Base-by-base conservation (phyloP, 2,797 vertebrate genomes). In the Emydoidea blandingii region DNA sequence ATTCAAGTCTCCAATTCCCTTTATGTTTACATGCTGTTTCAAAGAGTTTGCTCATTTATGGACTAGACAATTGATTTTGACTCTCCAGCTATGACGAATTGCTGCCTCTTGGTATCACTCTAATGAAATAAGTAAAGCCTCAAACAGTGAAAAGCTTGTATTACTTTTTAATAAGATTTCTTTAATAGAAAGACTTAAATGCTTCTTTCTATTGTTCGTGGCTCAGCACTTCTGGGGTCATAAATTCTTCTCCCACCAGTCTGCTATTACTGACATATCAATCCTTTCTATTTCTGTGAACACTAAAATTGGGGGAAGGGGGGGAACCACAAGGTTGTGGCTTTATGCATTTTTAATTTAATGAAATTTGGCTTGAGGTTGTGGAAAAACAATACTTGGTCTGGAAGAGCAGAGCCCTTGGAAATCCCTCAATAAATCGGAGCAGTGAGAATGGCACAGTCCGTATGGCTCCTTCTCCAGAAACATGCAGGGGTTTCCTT, bases 331-430 rank as follows among this genome's bases (percentile, higher is more conserved):
- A 98, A 97, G 95, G 92, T 96, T 97, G 95, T 84, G 92, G 83
- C 91, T 98, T 98, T 98, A 98, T 97, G 96, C 96, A 97, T 98
- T 97, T 98, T 98, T 98, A 98, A 97, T 98, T 97, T 95, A 95
- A 97, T 85, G 74, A 97, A 98, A 98, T 96, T 94, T 91, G 87
- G 82, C 95, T 97, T 97, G 79, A 96, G 96, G 96, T 90, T 87
- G 85, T 89, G 86, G 96, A 92, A 92, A 97, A 95, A 56, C 82
- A 83, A 89, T 92, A 72, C 91, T 95, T 8, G 1, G 87, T 85
- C 49, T 8, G 88, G 93, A 81, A 56, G 12, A 12, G 47, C 25
- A 31, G 62, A 52, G 59, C 78, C 79, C 83, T 78, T 59, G 72
- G 82, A 52, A 95, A 94, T 65, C 5, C 74, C 81, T 91, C 2